Evolutionary conservation across 1,140 invertebrate species (phyloP), one percentile per base, ranked within the genome.

Genomic region (Magallana angulata): DNA sequence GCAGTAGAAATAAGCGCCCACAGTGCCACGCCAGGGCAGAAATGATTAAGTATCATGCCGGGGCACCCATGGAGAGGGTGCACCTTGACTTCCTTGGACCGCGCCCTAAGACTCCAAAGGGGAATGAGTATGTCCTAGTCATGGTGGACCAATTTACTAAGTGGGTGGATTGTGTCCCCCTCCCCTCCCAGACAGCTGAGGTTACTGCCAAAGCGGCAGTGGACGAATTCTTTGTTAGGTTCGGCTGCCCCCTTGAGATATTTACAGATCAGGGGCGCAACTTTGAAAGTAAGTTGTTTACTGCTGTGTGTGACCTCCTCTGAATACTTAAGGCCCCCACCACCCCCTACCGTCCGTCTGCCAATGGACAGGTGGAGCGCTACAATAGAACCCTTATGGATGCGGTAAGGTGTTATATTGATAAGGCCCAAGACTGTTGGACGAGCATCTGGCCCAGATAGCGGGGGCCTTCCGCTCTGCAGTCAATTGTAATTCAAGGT

Each of bases 111-210:
- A 71, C 64, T 18, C 14, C 36, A 2, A 80, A 56, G 11, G 84
- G 84, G 18, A 88, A 88, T 82, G 71, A 82, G 30, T 76, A 88
- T 62, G 60, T 85, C 16, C 56, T 85, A n/a, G 62, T 88, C 59
- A 89, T 89, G 56, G 86, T 89, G 3, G 86, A 89, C 58, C 88
- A 89, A 24, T 89, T 89, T 58, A 87, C 88, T 1, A 89, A 89
- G 82, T 87, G 85, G 85, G 85, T 87, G 6, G 85, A 89, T 30
- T 87, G 85, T 64, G 56, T 89, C 76, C 81, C 88, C 36, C 58
- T 87, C 7, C 85, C 88, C 36, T 80, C 60, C 14, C 88, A 89
- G 24, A 87, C 16, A 16, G 88, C 85, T 2, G 85, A 87, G 48
- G 57, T 60, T 3, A 87, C 68, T 56, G 88, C 88, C 4, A 14